A percentile compares a stretch with the other conserved stretches of the same genome.
phyloP scores from a whole-genome alignment of 2,797 vertebrate species.

The Geotrypetes seraphini region DNA sequence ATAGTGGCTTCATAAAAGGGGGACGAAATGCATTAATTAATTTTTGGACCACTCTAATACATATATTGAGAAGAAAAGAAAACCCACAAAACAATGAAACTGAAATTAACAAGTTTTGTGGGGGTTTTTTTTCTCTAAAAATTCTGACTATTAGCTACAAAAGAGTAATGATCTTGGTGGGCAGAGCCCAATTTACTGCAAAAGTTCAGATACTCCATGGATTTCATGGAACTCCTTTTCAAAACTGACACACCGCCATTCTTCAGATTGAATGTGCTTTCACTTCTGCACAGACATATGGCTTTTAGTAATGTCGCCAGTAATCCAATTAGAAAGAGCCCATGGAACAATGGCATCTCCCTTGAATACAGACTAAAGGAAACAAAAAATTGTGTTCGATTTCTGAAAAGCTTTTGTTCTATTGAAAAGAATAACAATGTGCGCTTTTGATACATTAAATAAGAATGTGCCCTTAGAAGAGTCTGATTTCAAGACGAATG shows the following conservation, averaged over 20 bases:
- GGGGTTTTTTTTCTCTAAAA: too few relatives aligned
- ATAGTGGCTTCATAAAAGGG: too few relatives aligned
- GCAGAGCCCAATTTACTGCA: constrained; percentile 4
- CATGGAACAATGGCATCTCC: constrained; percentile 14
- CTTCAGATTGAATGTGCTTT: constrained; percentile 15
- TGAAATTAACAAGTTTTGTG: too few relatives aligned
- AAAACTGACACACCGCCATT: constrained; percentile 5
- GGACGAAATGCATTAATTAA: too few relatives aligned
- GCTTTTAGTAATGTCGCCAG: constrained; percentile 16
- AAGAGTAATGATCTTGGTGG: too few relatives aligned
- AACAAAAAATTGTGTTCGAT: constrained; percentile 12
- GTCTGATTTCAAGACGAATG: too few relatives aligned
- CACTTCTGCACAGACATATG: constrained; percentile 11
- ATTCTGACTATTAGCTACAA: too few relatives aligned
- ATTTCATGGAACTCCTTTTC: constrained; percentile 5
- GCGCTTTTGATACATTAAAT: constrained; percentile 16
- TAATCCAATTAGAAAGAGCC: constrained; percentile 7
- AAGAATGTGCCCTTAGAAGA: constrained; percentile 10
- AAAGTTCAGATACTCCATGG: constrained; percentile 13
- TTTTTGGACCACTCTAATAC: too few relatives aligned
- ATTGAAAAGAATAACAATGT: constrained; percentile 17
- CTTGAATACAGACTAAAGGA: constrained; percentile 13
- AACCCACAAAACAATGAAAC: too few relatives aligned
- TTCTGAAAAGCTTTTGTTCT: constrained; percentile 10
- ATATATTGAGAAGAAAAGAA: too few relatives aligned